phyloP scores from a whole-genome alignment of 2,113 vertebrate genomes.

The Vicugna pacos region DNA sequence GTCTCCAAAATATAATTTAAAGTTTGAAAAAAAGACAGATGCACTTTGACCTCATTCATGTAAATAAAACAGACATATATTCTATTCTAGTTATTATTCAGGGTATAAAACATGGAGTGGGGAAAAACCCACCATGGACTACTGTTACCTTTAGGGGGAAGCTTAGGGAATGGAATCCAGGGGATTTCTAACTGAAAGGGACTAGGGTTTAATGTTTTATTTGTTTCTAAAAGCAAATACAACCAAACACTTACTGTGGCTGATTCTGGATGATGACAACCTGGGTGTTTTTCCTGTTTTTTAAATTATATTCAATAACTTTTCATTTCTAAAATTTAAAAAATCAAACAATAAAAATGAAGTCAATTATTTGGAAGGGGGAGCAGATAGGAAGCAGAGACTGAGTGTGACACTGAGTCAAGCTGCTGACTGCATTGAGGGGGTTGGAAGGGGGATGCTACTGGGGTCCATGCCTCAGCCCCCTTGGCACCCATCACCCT shows the following conservation, averaged over 20 bases:
- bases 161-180: not conserved
- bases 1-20: not conserved
- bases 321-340: slow-evolving; percentile 21
- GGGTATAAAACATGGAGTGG: not conserved
- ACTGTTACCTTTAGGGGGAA: not conserved
- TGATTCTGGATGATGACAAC: not conserved
- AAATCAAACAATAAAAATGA: not conserved
- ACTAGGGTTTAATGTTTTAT: not conserved
- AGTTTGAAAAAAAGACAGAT: not conserved
- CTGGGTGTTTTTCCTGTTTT: not conserved
- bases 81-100: not conserved
- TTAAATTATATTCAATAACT: not conserved
- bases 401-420: not conserved
- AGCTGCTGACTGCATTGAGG: not conserved
- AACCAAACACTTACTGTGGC: not conserved
- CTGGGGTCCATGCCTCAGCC: not conserved
- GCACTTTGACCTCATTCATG: not conserved
- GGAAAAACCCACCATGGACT: not conserved
- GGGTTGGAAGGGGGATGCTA: fast-evolving
- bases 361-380: not conserved
- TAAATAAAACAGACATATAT: not conserved
- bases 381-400: not conserved
- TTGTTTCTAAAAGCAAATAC: slow-evolving; percentile 1
- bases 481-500: not conserved
- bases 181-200: not conserved